Percentiles rank a stretch among this genome's conserved stretches.
Conservation (phyloP, 2,888 invertebrate species). For the Zaprionus lineosus region DNA sequence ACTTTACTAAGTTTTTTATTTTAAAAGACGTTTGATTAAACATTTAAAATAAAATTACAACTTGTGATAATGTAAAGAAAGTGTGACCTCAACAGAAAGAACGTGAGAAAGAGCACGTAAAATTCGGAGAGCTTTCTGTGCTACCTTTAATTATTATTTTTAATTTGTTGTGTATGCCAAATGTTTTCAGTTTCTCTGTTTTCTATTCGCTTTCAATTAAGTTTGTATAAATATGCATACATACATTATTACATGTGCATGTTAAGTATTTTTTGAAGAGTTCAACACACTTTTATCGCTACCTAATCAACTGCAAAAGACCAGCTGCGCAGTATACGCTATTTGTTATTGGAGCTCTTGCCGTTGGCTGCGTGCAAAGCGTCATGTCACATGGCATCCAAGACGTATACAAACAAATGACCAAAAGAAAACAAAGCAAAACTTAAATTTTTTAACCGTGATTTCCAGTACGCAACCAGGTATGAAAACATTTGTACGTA, state of each 20-base stretch:
- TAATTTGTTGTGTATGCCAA: too few relatives aligned
- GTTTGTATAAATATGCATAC: too few relatives aligned
- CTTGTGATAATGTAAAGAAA: too few relatives aligned
- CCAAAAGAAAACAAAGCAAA: constrained; percentile 48
- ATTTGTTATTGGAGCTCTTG: constrained; percentile 34
- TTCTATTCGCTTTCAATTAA: too few relatives aligned
- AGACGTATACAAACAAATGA: constrained; percentile 64
- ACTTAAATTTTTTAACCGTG: constrained; percentile 46
- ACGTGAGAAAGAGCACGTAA: too few relatives aligned
- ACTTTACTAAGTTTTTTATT: too few relatives aligned
- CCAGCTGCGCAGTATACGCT: constrained; percentile 35
- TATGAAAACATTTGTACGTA: constrained; percentile 31
- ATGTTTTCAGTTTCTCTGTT: too few relatives aligned
- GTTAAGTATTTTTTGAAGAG: constrained; percentile 49
- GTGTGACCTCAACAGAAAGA: too few relatives aligned
- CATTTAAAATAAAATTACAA: too few relatives aligned
- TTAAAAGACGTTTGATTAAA: too few relatives aligned
- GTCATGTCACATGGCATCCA: constrained; percentile 26
- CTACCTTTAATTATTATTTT: too few relatives aligned
- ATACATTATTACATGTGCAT: not conserved
- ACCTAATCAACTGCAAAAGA: constrained; percentile 43
- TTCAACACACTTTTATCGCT: constrained; percentile 70
- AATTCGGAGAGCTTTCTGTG: too few relatives aligned
- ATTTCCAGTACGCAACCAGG: constrained; percentile 18
- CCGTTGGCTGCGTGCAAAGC: constrained; percentile 11